Evolutionary conservation across 2,797 vertebrate species (phyloP).

Genomic region (Esox lucius): DNA sequence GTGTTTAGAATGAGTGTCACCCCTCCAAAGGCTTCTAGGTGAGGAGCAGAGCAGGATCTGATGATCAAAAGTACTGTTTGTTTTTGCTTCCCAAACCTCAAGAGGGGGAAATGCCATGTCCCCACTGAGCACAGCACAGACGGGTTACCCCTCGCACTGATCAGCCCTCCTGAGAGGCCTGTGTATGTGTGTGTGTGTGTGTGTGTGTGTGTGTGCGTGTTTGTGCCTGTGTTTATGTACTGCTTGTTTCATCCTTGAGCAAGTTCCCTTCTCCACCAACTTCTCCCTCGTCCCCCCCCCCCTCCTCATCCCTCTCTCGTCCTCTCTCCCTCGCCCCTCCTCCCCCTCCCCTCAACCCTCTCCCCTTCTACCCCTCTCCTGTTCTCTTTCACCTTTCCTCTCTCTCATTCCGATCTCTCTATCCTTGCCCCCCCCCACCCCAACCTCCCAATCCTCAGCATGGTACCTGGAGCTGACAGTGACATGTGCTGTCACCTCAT

Average conservation of each 20-base stretch:
- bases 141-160: slow-evolving; percentile 82
- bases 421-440: slow-evolving; percentile 24
- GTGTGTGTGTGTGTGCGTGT: slow-evolving; percentile 36
- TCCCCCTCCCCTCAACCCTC: neutral
- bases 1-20: slow-evolving; percentile 64
- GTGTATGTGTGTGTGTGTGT: slow-evolving; percentile 30
- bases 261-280: slow-evolving; percentile 20
- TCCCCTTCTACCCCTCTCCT: neutral
- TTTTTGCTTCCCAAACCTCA: slow-evolving; percentile 76
- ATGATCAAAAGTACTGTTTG: slow-evolving; percentile 85
- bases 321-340: slow-evolving; percentile 1
- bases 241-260: slow-evolving; percentile 57
- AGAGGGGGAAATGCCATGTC: slow-evolving; percentile 81
- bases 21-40: slow-evolving; percentile 71
- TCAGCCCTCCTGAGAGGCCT: slow-evolving; percentile 86
- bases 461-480: slow-evolving; percentile 81
- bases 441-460: slow-evolving; percentile 62
- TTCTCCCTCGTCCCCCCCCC: slow-evolving; percentile 24
- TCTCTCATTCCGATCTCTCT: no score
- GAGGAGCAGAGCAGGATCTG: slow-evolving; percentile 71
- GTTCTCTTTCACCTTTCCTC: no score
- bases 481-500: slow-evolving; percentile 86
- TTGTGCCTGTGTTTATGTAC: slow-evolving; percentile 16
- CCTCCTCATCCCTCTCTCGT: neutral
- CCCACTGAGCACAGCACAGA: slow-evolving; percentile 80